These are phyloP conservation scores for Aotus griseimembra DNA, from an alignment of 2,797 vertebrate genomes.

Conservation along the genomic window DNA sequence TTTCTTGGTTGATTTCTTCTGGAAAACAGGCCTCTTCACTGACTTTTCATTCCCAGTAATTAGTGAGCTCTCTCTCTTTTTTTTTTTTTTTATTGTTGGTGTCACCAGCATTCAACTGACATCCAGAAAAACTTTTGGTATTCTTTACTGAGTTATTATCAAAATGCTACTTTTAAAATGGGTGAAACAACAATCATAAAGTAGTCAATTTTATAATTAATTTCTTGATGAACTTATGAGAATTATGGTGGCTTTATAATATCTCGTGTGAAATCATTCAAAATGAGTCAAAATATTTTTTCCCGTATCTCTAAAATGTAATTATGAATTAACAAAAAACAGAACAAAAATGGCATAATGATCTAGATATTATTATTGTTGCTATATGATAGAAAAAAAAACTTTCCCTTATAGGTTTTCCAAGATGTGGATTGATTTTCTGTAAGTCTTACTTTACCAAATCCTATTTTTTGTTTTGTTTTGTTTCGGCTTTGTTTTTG, in stretches of 20 bases:
- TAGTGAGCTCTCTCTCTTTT: neutral
- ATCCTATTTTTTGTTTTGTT: neutral
- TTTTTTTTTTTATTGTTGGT: neutral
- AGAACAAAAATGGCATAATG: neutral
- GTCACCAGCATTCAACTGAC: neutral
- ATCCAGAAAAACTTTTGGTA: neutral
- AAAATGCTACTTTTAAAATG: neutral
- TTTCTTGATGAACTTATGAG: neutral
- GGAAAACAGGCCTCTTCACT: neutral
- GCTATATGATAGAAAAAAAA: accelerated
- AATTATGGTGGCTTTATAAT: neutral
- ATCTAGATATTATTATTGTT: neutral
- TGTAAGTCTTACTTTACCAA: neutral
- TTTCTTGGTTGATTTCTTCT: neutral
- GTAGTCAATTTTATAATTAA: slow-evolving; percentile 22
- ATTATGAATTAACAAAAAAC: neutral
- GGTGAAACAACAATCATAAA: neutral
- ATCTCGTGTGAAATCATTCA: neutral
- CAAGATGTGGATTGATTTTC: neutral
- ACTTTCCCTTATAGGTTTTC: neutral
- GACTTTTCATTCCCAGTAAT: neutral
- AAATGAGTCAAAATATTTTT: neutral
- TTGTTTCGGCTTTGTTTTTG: too few species aligned
- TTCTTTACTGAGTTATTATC: neutral
- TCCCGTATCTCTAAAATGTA: neutral